Percentiles rank a stretch among this genome's conserved stretches.
phyloP scores from a whole-genome alignment of 2,113 vertebrate species.

The Dasyornis broadbenti region DNA sequence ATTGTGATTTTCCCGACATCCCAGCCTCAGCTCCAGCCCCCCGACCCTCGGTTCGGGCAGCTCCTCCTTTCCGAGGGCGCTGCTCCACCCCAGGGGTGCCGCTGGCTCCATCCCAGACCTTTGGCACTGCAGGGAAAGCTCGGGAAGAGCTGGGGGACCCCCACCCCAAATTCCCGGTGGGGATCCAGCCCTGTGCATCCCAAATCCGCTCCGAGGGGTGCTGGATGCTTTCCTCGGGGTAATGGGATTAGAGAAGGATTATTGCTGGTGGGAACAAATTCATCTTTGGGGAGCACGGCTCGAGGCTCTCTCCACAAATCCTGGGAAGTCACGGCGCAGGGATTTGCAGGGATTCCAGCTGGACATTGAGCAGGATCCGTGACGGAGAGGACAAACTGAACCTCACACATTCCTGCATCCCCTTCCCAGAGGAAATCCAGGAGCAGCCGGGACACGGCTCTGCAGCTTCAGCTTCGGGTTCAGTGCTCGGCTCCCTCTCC shows the following conservation, averaged over 20 bases:
- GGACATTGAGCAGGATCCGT: background rate
- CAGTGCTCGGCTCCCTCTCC: background rate
- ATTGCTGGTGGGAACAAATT: background rate
- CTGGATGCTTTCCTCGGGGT: background rate
- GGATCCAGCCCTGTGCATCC: background rate
- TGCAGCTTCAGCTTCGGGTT: background rate
- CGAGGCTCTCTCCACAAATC: background rate
- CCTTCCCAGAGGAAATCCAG: background rate
- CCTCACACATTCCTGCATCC: background rate
- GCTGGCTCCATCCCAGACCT: background rate
- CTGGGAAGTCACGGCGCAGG: fast-evolving
- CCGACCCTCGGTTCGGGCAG: background rate
- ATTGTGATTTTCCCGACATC: background rate
- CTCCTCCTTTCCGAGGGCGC: background rate
- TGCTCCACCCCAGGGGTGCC: background rate
- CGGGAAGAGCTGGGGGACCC: fast-evolving
- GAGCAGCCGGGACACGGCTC: background rate
- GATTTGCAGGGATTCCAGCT: background rate
- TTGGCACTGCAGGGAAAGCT: background rate
- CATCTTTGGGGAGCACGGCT: background rate
- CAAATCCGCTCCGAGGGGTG: background rate
- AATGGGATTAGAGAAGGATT: background rate
- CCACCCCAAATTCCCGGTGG: fast-evolving
- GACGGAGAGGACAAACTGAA: background rate
- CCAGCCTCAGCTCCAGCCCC: background rate